phyloP scores from a whole-genome alignment of 2,888 invertebrate genomes.

The Helleia helle region DNA sequence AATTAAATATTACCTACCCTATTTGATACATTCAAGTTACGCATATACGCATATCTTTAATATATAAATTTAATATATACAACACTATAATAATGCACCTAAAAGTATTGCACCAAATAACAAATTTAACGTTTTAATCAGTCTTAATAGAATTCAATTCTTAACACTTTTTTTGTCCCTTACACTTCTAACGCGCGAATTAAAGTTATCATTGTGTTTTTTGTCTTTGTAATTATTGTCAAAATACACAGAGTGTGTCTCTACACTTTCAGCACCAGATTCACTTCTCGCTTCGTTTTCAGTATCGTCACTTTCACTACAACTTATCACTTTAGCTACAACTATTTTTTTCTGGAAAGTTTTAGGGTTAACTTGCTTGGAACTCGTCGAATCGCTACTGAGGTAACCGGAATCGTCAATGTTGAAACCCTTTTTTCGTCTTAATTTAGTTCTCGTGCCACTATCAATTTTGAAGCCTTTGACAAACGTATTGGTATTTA shows the following conservation, averaged over 20 bases:
- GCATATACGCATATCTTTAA: too few species aligned
- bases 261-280: constrained; percentile 90
- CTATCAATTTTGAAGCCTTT: constrained; percentile 40
- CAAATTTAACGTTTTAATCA: constrained; percentile 15
- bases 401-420: constrained; percentile 88
- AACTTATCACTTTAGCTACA: constrained; percentile 70
- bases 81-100: too few species aligned
- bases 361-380: constrained; percentile 38
- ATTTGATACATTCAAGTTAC: too few species aligned
- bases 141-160: too few species aligned
- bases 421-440: constrained; percentile 48
- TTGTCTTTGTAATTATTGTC: constrained; percentile 77
- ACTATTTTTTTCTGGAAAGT: constrained; percentile 43
- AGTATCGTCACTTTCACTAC: constrained; percentile 86
- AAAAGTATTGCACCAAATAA: constrained; percentile 34
- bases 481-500: constrained; percentile 58
- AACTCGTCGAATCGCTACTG: constrained; percentile 84
- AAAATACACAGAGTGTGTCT: constrained; percentile 90
- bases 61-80: too few species aligned
- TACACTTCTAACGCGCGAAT: constrained; percentile 18
- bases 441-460: constrained; percentile 35
- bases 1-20: too few species aligned
- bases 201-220: constrained; percentile 33
- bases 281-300: constrained; percentile 87
- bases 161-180: constrained; percentile 21